Evolutionary conservation across 2,797 vertebrate genomes (phyloP).

Genomic region (Arremon brunneinucha): DNA sequence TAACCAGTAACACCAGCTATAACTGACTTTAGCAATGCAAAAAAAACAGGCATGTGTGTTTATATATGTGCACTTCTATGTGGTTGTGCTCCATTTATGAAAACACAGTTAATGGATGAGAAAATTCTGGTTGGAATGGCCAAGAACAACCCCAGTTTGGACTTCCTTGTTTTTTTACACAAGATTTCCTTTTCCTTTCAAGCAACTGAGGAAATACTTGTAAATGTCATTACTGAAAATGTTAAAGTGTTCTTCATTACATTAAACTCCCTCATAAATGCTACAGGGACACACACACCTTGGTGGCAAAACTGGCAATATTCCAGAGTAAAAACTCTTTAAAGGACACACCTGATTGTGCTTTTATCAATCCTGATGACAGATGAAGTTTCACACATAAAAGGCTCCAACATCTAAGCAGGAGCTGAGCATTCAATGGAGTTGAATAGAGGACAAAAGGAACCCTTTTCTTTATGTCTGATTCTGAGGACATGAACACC

Average conservation of each 20-base stretch:
- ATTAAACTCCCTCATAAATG: background rate
- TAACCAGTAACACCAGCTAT: background rate
- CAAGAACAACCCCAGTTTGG: background rate
- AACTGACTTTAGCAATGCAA: background rate
- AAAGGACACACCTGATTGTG: rapidly evolving
- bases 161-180: background rate
- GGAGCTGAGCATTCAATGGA: background rate
- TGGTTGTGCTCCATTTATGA: background rate
- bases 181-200: constrained; percentile 45
- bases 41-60: background rate
- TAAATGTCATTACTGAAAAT: constrained; percentile 21
- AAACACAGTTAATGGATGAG: background rate
- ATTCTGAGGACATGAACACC: background rate
- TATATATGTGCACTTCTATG: rapidly evolving
- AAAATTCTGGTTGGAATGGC: background rate
- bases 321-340: background rate
- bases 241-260: background rate
- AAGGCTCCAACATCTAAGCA: background rate
- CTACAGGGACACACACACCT: background rate
- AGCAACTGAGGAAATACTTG: constrained; percentile 16
- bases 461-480: background rate
- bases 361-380: background rate
- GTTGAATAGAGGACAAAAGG: background rate
- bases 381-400: background rate
- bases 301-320: background rate